Evolutionary conservation across 2,888 invertebrate species (phyloP), one percentile per base, ranked within the genome.

Genomic region (Thelaira solivaga): DNA sequence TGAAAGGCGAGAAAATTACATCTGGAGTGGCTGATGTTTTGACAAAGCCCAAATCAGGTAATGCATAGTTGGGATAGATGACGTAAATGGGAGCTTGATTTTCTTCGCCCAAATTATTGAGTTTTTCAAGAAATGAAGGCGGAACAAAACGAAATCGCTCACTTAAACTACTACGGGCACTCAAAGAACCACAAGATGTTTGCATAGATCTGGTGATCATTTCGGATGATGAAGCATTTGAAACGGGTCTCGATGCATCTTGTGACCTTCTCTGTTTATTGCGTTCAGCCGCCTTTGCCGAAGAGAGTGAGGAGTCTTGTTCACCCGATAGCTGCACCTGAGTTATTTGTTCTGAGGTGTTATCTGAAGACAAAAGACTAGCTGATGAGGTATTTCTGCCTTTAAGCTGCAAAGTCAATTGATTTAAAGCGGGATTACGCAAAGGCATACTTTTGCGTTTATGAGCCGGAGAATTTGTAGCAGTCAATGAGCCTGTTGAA

Each of bases 31-130:
- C 89, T 77, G 88, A 86, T 72, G 89, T 89, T 82, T 90, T 89
- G 68, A 97, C 91, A 88, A 97, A 97, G 83, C 94, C 95, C 83
- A 97, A 91, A 89, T 97, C 95, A 18, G 97, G 97, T 78, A 97
- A 89, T 6, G 96, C 94, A 85, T 97, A 97, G 88, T 94, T 96
- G 26, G 97, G 97, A 89, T 96, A 97, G 81, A 96, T 92, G 45
- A 97, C 94, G 88, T 95, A 97, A 1, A 97, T 94, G 3, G 96
- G 95, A 84, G 94, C 94, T 84, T 92, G 88, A 4, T 86, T 88
- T 86, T 91, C 91, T 81, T 91, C 92, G 6, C 91, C 92, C 86
- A 92, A 89, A 85, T 92, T 93, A 47, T 88, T 88, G 13, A 94
- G 88, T 87, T 93, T 93, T 82, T 92, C 92, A 78, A 94, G 88